phyloP scores from a whole-genome alignment of 2,113 vertebrate genomes.

The Dinomys branickii region DNA sequence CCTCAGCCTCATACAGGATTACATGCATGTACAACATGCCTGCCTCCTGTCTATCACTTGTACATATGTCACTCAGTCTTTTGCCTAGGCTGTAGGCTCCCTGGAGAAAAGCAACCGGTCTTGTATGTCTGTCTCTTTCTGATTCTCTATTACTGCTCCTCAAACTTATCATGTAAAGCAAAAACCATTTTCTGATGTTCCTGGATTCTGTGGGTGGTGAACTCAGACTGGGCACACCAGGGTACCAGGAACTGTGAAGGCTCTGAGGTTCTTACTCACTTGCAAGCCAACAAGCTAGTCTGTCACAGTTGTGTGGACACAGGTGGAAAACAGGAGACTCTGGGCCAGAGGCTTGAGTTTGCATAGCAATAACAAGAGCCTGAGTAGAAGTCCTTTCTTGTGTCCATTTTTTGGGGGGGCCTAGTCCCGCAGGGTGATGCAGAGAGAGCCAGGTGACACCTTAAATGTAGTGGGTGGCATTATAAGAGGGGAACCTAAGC shows the following conservation, averaged over 20 bases:
- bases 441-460: background rate
- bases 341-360: background rate
- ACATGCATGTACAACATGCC: too few species aligned
- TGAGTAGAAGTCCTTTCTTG: background rate
- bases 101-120: background rate
- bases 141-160: background rate
- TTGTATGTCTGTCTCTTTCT: background rate
- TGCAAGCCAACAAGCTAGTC: background rate
- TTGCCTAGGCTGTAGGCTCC: background rate
- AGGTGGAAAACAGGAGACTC: background rate
- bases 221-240: background rate
- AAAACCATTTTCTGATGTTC: background rate
- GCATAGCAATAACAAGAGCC: background rate
- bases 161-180: background rate
- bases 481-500: background rate
- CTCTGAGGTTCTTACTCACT: background rate
- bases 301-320: background rate
- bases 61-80: background rate
- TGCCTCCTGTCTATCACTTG: background rate
- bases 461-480: too few species aligned
- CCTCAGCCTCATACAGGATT: background rate
- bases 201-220: background rate
- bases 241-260: background rate
- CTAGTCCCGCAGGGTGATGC: background rate
- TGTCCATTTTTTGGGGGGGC: background rate